phyloP scores from a whole-genome alignment of 1,140 invertebrate genomes.

The Drosophila prosaltans region DNA sequence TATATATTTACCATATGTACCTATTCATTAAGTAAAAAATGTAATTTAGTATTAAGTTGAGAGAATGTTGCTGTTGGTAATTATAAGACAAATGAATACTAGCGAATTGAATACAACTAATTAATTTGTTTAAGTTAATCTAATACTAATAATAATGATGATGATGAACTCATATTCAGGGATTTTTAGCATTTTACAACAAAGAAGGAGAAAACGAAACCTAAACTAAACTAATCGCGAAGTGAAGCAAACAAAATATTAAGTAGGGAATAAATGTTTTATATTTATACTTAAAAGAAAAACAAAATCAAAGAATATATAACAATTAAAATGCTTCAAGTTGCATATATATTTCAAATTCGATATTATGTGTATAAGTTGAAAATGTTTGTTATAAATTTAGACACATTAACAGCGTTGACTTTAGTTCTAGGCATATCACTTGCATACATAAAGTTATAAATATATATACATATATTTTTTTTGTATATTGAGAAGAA shows the following conservation, averaged over 20 bases:
- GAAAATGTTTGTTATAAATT: slow-evolving; percentile 51
- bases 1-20: slow-evolving; percentile 1
- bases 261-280: slow-evolving; percentile 60
- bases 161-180: slow-evolving; percentile 80
- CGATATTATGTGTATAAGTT: slow-evolving; percentile 52
- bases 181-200: slow-evolving; percentile 83
- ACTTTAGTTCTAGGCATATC: slow-evolving; percentile 77
- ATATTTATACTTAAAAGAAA: slow-evolving; percentile 52
- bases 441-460: slow-evolving; percentile 27
- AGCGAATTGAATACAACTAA: slow-evolving; percentile 49
- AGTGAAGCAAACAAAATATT: slow-evolving; percentile 47
- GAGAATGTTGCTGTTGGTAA: slow-evolving; percentile 62
- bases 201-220: slow-evolving; percentile 44
- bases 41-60: slow-evolving; percentile 54
- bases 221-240: slow-evolving; percentile 33
- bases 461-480: slow-evolving; percentile 29
- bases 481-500: slow-evolving; percentile 65
- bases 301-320: slow-evolving; percentile 54
- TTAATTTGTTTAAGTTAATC: slow-evolving; percentile 54
- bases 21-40: slow-evolving; percentile 30
- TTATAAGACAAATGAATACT: slow-evolving; percentile 46
- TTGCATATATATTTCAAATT: neutral
- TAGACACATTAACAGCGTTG: slow-evolving; percentile 61
- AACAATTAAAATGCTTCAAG: slow-evolving; percentile 22
- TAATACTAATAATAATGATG: slow-evolving; percentile 66